phyloP scores from a whole-genome alignment of 2,888 invertebrate species.

The Drosophila falleni region DNA sequence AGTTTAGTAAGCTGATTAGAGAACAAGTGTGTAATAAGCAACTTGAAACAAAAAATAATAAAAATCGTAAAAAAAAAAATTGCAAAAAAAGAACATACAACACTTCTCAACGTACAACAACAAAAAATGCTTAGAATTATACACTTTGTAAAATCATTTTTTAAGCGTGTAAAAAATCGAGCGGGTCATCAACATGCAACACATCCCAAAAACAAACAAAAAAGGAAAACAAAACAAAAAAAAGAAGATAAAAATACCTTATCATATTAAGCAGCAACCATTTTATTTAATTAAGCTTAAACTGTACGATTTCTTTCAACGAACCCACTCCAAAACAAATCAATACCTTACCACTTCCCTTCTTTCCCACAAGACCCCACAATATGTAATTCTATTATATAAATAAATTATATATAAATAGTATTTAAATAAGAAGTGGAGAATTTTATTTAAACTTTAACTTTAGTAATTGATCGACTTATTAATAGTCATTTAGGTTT shows the following conservation, averaged over 20 bases:
- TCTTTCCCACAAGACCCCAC: constrained; percentile 39
- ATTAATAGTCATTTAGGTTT: constrained; percentile 12
- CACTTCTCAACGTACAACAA: constrained; percentile 64
- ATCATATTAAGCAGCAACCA: constrained; percentile 56
- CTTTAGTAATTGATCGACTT: constrained; percentile 2
- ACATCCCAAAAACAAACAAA: constrained; percentile 39
- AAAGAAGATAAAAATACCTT: constrained; percentile 37
- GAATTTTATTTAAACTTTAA: constrained; percentile 19
- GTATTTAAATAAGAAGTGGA: constrained; percentile 66
- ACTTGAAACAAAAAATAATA: constrained; percentile 37
- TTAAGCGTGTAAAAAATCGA: constrained; percentile 69
- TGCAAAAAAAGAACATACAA: constrained; percentile 41
- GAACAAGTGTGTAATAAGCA: constrained; percentile 44
- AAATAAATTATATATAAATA: constrained; percentile 81
- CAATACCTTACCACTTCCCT: constrained; percentile 44
- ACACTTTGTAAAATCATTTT: constrained; percentile 77
- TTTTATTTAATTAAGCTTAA: constrained; percentile 70
- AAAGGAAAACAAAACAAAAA: constrained; percentile 5
- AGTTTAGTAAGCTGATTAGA: constrained; percentile 67
- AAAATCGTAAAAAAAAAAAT: constrained; percentile 33
- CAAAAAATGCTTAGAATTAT: constrained; percentile 57
- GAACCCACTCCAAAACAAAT: constrained; percentile 44
- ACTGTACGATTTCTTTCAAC: constrained; percentile 68
- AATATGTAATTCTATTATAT: constrained; percentile 80
- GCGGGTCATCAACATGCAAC: constrained; percentile 39